phyloP scores from a whole-genome alignment of 2,797 vertebrate genomes.

The Crax fasciolata region DNA sequence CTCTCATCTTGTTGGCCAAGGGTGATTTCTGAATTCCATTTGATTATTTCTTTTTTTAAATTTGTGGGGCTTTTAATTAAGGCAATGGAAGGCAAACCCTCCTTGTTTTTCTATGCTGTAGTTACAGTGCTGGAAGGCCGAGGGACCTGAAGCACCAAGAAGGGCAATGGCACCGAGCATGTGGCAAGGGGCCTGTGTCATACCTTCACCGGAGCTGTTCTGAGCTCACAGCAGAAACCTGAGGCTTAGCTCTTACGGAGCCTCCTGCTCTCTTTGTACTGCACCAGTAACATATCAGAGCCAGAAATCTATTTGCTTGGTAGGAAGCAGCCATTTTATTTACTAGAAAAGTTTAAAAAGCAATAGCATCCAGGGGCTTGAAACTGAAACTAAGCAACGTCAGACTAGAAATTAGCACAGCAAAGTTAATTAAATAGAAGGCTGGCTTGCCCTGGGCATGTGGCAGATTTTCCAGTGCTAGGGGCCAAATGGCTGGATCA shows the following conservation, averaged over 20 bases:
- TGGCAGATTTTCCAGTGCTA: background rate
- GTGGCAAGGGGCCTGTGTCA: background rate
- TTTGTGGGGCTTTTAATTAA: constrained; percentile 57
- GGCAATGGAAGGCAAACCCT: background rate
- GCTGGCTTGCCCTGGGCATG: background rate
- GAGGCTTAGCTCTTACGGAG: background rate
- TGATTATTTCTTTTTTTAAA: background rate
- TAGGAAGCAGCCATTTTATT: background rate
- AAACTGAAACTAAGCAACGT: background rate
- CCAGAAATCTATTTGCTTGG: background rate
- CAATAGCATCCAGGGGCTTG: rapidly evolving
- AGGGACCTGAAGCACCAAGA: background rate
- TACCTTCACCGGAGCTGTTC: background rate
- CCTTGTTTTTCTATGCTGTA: background rate
- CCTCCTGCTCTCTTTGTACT: background rate
- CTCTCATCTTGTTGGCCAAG: constrained; percentile 30
- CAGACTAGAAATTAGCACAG: background rate
- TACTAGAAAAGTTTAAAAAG: background rate
- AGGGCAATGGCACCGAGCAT: background rate
- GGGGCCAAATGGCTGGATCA: background rate
- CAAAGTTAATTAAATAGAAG: background rate
- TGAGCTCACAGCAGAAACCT: background rate
- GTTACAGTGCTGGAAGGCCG: background rate
- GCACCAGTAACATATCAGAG: background rate
- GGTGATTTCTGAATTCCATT: constrained; percentile 54